Conservation (phyloP, 1,140 invertebrate species). For the Campoletis sonorensis region DNA sequence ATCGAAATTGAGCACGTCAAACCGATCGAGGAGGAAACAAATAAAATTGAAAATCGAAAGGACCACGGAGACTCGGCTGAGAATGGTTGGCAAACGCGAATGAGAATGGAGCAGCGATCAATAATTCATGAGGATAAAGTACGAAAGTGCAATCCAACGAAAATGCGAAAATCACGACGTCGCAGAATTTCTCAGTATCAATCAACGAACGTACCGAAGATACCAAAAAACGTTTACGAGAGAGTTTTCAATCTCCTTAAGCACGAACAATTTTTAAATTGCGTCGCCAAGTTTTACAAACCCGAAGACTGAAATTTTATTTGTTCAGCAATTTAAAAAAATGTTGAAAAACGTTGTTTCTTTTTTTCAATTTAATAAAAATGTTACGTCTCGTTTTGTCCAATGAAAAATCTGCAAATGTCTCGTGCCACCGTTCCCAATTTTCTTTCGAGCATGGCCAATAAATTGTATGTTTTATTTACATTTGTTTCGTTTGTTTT, state of each 20-base stretch:
- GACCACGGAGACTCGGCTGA: background rate
- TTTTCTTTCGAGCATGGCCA: conserved; percentile 10
- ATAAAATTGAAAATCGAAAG: background rate
- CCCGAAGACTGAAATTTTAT: conserved; percentile 20
- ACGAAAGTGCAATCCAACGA: background rate
- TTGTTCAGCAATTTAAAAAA: background rate
- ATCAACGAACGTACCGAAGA: conserved; percentile 30
- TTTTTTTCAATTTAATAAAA: background rate
- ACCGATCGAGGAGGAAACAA: background rate
- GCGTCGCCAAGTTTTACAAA: conserved; percentile 43
- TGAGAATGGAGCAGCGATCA: background rate
- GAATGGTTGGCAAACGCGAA: conserved; percentile 21
- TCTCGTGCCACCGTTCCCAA: conserved; percentile 26
- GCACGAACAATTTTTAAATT: conserved; percentile 40
- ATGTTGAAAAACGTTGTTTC: background rate
- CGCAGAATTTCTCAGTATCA: background rate
- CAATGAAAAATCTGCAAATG: background rate
- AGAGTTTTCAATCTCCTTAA: conserved; percentile 29
- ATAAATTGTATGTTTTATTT: conserved; percentile 8
- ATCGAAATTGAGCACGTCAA: background rate
- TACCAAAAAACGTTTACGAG: conserved; percentile 42
- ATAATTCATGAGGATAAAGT: background rate
- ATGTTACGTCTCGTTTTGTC: too few species aligned
- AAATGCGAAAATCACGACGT: conserved; percentile 14
- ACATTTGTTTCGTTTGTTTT: conserved; percentile 20